A percentile compares a stretch with the other conserved stretches of the same genome.
Evolutionary conservation across 2,797 vertebrate genomes (phyloP).

Genomic region (Merluccius polli): DNA sequence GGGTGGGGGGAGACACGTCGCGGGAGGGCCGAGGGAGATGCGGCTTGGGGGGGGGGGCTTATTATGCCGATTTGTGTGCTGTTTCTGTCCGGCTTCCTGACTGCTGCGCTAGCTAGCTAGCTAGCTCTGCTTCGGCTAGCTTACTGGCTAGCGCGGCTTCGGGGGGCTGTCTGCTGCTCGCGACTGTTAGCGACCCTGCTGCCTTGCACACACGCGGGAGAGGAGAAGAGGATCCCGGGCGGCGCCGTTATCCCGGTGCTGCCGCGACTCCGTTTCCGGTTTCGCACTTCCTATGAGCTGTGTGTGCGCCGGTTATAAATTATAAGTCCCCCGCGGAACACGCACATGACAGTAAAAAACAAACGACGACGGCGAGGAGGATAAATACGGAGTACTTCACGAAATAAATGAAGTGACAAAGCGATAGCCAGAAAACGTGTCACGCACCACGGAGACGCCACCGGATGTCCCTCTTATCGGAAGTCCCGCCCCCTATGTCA

Average conservation of each 20-base stretch:
- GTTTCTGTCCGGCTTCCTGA: background rate
- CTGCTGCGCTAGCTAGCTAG: background rate
- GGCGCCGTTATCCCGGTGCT: background rate
- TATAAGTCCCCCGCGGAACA: too few species aligned
- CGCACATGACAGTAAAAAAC: too few species aligned
- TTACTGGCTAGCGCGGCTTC: background rate
- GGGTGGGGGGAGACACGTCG: too few species aligned
- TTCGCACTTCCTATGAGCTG: background rate
- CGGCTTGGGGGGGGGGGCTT: too few species aligned
- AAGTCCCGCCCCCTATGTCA: background rate
- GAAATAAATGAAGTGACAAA: too few species aligned
- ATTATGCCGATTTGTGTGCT: background rate
- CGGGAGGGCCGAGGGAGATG: too few species aligned
- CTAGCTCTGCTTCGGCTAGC: background rate
- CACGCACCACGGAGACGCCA: too few species aligned
- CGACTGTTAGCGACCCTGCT: background rate
- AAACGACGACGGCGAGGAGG: too few species aligned
- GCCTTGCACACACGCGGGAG: constrained; percentile 2
- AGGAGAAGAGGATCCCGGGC: background rate
- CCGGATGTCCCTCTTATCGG: background rate
- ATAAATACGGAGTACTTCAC: too few species aligned
- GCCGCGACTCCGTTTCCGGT: background rate
- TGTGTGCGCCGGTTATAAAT: background rate
- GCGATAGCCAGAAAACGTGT: background rate
- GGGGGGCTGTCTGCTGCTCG: constrained; percentile 15